Conservation (phyloP, 2,797 vertebrate genomes). For the Novumbra hubbsi region DNA sequence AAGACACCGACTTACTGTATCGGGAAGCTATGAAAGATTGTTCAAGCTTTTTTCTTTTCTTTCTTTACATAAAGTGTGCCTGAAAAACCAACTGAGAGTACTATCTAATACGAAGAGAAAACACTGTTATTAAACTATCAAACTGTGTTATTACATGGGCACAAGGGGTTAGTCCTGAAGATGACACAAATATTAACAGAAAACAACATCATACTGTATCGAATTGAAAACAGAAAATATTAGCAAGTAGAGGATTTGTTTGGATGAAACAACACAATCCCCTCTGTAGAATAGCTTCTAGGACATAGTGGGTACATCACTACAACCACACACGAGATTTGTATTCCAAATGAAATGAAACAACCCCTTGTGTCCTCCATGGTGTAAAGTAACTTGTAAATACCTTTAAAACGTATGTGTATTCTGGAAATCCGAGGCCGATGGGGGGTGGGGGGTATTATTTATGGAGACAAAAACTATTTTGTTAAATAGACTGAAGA, state of each 20-base stretch:
- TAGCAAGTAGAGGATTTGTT: background rate
- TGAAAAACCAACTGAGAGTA: slow-evolving; percentile 78
- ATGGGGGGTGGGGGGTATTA: slow-evolving; percentile 81
- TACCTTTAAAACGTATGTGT: slow-evolving; percentile 74
- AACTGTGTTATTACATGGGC: slow-evolving; percentile 62
- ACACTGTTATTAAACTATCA: slow-evolving; percentile 79
- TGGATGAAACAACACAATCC: background rate
- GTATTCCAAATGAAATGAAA: slow-evolving; percentile 37
- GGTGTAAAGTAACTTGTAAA: slow-evolving; percentile 70
- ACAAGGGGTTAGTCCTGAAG: slow-evolving; percentile 59
- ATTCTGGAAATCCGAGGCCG: slow-evolving; percentile 76
- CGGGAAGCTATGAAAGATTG: slow-evolving; percentile 71
- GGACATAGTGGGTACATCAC: slow-evolving; percentile 37
- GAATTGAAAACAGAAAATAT: slow-evolving; percentile 27
- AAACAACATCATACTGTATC: slow-evolving; percentile 27
- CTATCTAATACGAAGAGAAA: slow-evolving; percentile 58
- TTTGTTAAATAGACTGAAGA: slow-evolving; percentile 94
- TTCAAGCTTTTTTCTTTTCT: slow-evolving; percentile 39
- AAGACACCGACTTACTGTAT: slow-evolving; percentile 81
- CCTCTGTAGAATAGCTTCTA: slow-evolving; percentile 11
- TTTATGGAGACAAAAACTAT: slow-evolving; percentile 87
- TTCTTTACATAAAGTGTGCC: slow-evolving; percentile 85
- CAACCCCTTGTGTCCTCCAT: slow-evolving; percentile 65
- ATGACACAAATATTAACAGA: slow-evolving; percentile 29
- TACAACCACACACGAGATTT: slow-evolving; percentile 16